Percentiles rank a stretch among this genome's conserved stretches.
phyloP scores from a whole-genome alignment of 2,113 vertebrate genomes.

The Rhynchomys soricoides region DNA sequence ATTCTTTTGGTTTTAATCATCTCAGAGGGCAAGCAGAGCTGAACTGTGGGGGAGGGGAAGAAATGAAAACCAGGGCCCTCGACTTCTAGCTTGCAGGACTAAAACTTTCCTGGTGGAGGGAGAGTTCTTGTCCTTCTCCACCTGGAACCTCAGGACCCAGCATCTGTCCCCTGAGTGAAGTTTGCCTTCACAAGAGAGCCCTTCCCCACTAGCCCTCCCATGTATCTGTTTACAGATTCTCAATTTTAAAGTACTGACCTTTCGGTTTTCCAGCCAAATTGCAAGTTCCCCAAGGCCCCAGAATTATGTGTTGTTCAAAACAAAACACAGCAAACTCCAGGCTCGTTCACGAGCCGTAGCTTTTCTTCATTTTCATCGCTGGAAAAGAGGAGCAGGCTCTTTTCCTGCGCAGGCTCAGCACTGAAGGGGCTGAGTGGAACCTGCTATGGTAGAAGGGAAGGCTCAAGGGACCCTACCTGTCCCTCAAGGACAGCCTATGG shows the following conservation, averaged over 20 bases:
- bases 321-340: conserved; percentile 54
- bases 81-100: neutral
- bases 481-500: neutral
- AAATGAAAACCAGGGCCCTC: conserved; percentile 69
- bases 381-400: neutral
- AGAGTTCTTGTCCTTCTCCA: neutral
- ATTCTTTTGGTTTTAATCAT: conserved; percentile 85
- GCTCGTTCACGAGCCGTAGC: conserved; percentile 20
- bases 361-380: neutral
- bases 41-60: conserved; percentile 61
- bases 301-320: conserved; percentile 72
- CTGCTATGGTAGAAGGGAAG: neutral
- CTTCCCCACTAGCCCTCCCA: conserved; percentile 2
- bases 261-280: conserved; percentile 64
- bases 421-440: neutral
- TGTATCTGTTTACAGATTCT: conserved; percentile 53
- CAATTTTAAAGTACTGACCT: conserved; percentile 68
- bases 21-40: conserved; percentile 65
- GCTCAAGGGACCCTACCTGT: neutral
- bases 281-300: conserved; percentile 66
- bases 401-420: too few species aligned
- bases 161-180: too few species aligned
- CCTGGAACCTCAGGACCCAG: neutral
- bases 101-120: neutral
- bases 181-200: neutral